Evolutionary conservation across 1,140 invertebrate genomes (phyloP), one percentile per base, ranked within the genome.

Genomic region (Drosophila rufa): DNA sequence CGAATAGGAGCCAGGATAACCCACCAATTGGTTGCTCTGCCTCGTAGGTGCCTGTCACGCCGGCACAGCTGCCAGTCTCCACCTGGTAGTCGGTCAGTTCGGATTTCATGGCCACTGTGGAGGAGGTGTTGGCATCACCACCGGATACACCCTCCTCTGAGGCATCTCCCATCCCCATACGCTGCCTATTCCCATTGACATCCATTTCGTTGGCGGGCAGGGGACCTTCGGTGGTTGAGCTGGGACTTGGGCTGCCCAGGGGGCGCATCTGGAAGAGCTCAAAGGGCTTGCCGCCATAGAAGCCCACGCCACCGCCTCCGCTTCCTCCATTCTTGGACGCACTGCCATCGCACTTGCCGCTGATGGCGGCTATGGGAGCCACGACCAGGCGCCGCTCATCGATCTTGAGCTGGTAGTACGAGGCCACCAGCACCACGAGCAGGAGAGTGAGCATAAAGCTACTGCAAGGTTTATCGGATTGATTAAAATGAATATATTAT

Each of bases 211-310:
- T 15, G 33, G 8, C 33, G 4, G 33, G 30, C 17, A 51, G 9
- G n/a, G 51, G 43, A 1, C 19, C 80, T 56, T 86, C 92, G 1
- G 65, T 65, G 19, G 68, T 65, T 25, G 80, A 56, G 14, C 19
- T 53, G 12, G 73, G 61, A 48, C 68, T 67, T 6, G 67, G 73
- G 42, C 80, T 71, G 47, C 80, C 83, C 51, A 91, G 55, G 2
- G 84, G 91, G 17, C 82, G 85, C 92, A 93, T 93, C 30, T 93
- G 92, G 45, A 92, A 92, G 8, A 93, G 70, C 59, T 93, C 92
- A 36, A 93, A 93, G 14, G 80, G 74, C 30, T 91, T 93, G 58
- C 89, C 85, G 58, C 89, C 85, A 62, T 91, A 85, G 40, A 83
- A 86, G 48, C 61, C 71, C 1, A 36, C 14, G 5, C 76, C 75